Base-by-base conservation (phyloP, 2,888 invertebrate genomes). In the Pristionchus entomophagus region DNA sequence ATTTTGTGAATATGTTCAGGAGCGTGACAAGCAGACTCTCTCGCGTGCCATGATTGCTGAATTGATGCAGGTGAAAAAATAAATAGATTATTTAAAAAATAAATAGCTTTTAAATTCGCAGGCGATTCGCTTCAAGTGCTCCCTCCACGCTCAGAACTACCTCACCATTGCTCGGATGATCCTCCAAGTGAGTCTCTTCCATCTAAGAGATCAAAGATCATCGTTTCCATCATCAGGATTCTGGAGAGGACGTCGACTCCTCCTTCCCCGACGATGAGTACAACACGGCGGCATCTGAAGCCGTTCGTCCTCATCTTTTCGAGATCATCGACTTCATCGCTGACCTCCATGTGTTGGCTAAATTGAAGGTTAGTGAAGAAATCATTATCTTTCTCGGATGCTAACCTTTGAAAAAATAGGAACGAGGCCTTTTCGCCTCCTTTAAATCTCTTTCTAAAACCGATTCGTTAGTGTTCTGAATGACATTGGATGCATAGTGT, bases 301-400 rank as follows among this genome's bases (percentile, higher is more conserved):
- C 97, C 93, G 96, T 99, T 96, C 95, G 97, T 41, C 96, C 96
- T 86, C 97, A 98, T 94, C 95, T 99, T 86, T 96, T 96, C 35
- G 99, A 99, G 94, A 96, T 97, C 90, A 95, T 99, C 65, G 99
- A 99, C 89, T 97, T 99, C 94, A 95, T 99, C 88, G 96, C 97
- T 17, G 99, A 99, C 94, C 97, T 98, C 89, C 97, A 99, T 93
- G 97, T 98, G 0, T 95, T 99, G 86, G 97, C 97, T 91, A 98
- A 98, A 95, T 96, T 99, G 89, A 99, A 98, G 96, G 97, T 97
- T 94, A 45, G 77, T 10, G 10, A 3, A 6, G 14, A 22, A 19
- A 29, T 65, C 32, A 12, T 53, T 81, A 35, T 85, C 45, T 6
- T 17, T 26, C 65, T 22, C 65, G 19, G 59, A n/a, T 19, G 38